Base-by-base conservation (phyloP, 2,113 vertebrate species). In the Burhinus oedicnemus region DNA sequence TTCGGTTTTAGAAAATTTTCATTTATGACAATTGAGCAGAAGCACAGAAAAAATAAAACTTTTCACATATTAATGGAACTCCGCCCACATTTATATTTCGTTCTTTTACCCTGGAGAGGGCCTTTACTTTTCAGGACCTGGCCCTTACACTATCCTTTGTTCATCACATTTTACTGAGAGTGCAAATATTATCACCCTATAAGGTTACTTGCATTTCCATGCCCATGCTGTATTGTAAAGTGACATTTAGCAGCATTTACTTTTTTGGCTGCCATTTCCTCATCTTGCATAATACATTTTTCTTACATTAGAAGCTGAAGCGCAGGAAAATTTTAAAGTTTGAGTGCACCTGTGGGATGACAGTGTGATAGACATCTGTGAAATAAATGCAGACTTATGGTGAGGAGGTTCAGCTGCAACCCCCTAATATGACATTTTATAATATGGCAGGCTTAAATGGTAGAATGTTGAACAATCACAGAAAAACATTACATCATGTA, bases 261-360 rank as follows among this genome's bases (percentile, higher is more conserved):
- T 91, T 96, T 88, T 83, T 97, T 98, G 94, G 77, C 93, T 98
- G 95, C 86, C 86, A 71, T 93, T 94, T 96, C 81, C 77, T 92
- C 81, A 92, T 92, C 97, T 96, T 97, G 82, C 61, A 95, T 97
- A 95, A 97, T 92, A 71, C 22, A 87, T 93, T 97, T 97, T 94
- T 94, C 78, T 97, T 97, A 93, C 76, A 91, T 90, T 94, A 94
- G 91, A 95, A 95, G 81, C n/a, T 79, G 80, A 93, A 45, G 70
- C 45, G 55, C 40, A 78, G 71, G 77, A 83, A 94, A 88, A 87
- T 90, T 95, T 81, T 82, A 62, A 92, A 93, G 81, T 88, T 94
- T 72, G 42, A 65, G 11, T 80, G 52, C 47, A 94, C 94, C 91
- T 94, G 83, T 92, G 84, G 54, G 83, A 94, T 96, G 91, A 93